Conservation (phyloP, 2,797 vertebrate species). For the Decapterus maruadsi region DNA sequence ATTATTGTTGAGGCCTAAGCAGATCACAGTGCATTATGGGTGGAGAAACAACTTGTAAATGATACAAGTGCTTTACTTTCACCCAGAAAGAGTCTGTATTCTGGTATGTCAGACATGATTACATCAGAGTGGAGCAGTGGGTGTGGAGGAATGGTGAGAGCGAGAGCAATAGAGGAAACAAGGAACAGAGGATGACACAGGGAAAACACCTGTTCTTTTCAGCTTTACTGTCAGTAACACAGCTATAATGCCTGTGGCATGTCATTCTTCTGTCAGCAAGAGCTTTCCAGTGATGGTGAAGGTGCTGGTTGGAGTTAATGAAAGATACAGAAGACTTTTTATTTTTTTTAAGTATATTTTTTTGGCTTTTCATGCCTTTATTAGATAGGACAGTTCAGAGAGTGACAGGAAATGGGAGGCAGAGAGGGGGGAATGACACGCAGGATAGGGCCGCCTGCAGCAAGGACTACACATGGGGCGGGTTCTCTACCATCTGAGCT, state of each 20-base stretch:
- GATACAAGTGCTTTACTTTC: slow-evolving; percentile 49
- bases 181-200: neutral
- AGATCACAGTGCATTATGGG: slow-evolving; percentile 58
- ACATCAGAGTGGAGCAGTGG: slow-evolving; percentile 17
- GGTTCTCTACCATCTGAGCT: too few relatives aligned
- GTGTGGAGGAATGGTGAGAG: neutral
- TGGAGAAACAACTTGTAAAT: slow-evolving; percentile 50
- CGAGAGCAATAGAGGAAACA: neutral
- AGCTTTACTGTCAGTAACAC: neutral
- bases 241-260: neutral
- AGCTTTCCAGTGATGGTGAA: too few relatives aligned
- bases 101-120: slow-evolving; percentile 40
- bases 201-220: slow-evolving; percentile 3
- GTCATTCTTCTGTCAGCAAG: neutral
- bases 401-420: too few relatives aligned
- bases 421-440: too few relatives aligned
- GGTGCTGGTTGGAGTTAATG: too few relatives aligned
- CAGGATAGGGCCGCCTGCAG: too few relatives aligned
- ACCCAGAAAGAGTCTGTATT: slow-evolving; percentile 43
- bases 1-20: slow-evolving; percentile 41
- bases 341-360: too few relatives aligned
- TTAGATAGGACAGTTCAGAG: too few relatives aligned
- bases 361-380: too few relatives aligned
- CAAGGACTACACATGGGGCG: too few relatives aligned
- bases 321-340: too few relatives aligned